phyloP scores from a whole-genome alignment of 2,113 vertebrate species.

The Xiphophorus couchianus region DNA sequence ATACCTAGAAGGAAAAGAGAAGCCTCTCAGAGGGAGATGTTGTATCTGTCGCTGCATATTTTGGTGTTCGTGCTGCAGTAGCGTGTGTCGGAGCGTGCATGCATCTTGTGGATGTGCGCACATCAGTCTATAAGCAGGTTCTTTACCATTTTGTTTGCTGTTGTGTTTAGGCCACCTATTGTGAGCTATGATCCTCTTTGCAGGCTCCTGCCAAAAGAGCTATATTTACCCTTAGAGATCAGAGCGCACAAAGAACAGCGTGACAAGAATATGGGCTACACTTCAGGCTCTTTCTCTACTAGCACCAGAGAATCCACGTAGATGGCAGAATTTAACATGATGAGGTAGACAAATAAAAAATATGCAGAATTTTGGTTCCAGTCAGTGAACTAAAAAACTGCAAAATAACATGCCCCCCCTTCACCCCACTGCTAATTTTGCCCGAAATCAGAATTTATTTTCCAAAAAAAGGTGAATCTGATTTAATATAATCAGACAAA shows the following conservation, averaged over 20 bases:
- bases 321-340: constrained; percentile 49
- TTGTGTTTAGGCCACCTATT: constrained; percentile 63
- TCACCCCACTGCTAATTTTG: neutral
- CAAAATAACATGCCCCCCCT: neutral
- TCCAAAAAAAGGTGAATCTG: neutral
- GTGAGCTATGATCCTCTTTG: constrained; percentile 71
- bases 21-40: constrained; percentile 34
- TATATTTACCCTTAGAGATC: constrained; percentile 72
- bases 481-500: constrained; percentile 2
- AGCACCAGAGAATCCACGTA: constrained; percentile 30
- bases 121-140: constrained; percentile 40
- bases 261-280: constrained; percentile 43
- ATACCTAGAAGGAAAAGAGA: constrained; percentile 53
- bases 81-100: constrained; percentile 25
- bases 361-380: constrained; percentile 6
- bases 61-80: constrained; percentile 27
- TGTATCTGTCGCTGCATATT: neutral
- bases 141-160: constrained; percentile 60
- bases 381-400: constrained; percentile 6
- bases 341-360: constrained; percentile 35
- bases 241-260: constrained; percentile 54
- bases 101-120: constrained; percentile 17
- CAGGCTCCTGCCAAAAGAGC: constrained; percentile 62
- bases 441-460: neutral
- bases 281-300: constrained; percentile 41